Conservation (phyloP, 2,888 invertebrate species). For the Agrilus cyanescens region DNA sequence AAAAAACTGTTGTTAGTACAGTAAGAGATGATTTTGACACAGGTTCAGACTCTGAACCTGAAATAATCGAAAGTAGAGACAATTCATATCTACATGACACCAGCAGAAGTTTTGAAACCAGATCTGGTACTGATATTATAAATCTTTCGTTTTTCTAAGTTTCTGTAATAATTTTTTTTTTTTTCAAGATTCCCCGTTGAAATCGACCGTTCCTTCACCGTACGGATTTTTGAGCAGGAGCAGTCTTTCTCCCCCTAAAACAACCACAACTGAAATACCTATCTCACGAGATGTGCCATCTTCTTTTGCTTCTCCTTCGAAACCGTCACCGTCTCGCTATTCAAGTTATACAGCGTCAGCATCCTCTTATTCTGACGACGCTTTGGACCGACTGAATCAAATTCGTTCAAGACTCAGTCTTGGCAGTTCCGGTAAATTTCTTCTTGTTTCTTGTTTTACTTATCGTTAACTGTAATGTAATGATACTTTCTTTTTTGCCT, state of each 20-base stretch:
- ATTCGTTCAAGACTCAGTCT: conserved; percentile 47
- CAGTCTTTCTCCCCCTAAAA: neutral
- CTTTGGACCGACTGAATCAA: conserved; percentile 45
- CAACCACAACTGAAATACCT: neutral
- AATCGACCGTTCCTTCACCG: conserved; percentile 2
- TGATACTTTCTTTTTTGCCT: conserved; percentile 9
- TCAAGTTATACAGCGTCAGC: conserved; percentile 24
- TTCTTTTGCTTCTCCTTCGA: neutral
- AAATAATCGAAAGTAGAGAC: conserved; percentile 30
- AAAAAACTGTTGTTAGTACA: conserved; percentile 38
- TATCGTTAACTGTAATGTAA: no score
- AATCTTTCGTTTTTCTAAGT: neutral
- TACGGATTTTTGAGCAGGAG: conserved; percentile 3
- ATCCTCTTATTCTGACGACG: conserved; percentile 21
- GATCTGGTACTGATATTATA: neutral
- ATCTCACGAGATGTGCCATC: neutral
- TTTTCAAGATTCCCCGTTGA: conserved; percentile 5
- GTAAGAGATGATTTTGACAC: conserved; percentile 52
- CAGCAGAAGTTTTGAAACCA: conserved; percentile 1
- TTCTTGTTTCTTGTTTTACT: neutral
- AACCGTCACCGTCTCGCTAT: conserved; percentile 21
- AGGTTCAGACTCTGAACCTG: conserved; percentile 59
- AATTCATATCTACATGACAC: neutral
- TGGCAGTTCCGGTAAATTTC: conserved; percentile 29
- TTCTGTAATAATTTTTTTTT: neutral